Evolutionary conservation across 2,888 invertebrate species (phyloP), one percentile per base, ranked within the genome.

Genomic region (Dasysyrphus albostriatus): DNA sequence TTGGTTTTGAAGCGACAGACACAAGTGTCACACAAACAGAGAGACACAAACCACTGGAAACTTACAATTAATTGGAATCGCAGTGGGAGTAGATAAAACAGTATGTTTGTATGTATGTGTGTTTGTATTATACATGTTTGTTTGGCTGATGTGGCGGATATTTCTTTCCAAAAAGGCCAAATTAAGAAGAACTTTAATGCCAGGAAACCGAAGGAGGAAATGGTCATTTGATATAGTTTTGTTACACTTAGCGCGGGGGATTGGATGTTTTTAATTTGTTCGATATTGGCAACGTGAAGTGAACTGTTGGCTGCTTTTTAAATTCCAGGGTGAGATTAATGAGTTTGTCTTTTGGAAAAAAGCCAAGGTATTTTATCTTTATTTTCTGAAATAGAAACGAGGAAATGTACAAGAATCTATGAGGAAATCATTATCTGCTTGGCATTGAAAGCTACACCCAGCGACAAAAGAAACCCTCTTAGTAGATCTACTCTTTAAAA

Each of bases 11-110:
- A 72, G 80, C 65, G 74, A 39, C 65, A 79, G 67, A 79, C 65
- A 81, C 81, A 85, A 85, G 84, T 85, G 84, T 81, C 73, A 73
- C 56, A 61, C 67, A 77, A 81, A 85, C 63, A 81, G 42, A 29
- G 29, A n/a, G 4, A 81, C 54, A 77, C 76, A 85, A 85, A 85
- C 84, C 84, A 73, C 81, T 69, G 51, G 81, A 73, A 85, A 85
- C 76, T 77, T 29, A 69, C 54, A 73, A 73, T 81, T 85, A 85
- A 85, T 85, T 85, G 84, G 69, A 73, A 81, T 69, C 34, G 16
- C 14, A 39, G 42, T 16, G 37, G 58, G 9, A 42, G 12, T 24
- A 12, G 3, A 6, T 24, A 14, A 6, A 10, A 1, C n/a, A 19
- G 0, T 29, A 42, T 3, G 4, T 42, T 9, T 16, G 3, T 19